Conservation (phyloP, 2,888 invertebrate species). For the Metallyticus violacea region DNA sequence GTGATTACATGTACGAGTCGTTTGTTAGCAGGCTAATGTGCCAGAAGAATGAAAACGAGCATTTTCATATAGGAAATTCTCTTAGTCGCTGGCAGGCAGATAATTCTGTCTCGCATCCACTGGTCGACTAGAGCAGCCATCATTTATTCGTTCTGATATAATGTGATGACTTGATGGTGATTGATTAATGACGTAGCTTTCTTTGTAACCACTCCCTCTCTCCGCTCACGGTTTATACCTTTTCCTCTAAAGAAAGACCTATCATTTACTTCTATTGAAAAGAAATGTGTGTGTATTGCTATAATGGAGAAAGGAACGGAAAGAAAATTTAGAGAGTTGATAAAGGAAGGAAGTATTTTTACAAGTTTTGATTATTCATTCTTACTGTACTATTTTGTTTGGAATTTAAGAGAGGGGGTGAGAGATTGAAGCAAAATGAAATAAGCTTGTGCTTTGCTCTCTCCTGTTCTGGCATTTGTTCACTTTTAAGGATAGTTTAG, state of each 20-base stretch:
- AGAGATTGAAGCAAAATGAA: no score
- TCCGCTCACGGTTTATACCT: background rate
- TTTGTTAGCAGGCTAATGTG: background rate
- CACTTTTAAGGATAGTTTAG: no score
- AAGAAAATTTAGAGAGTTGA: background rate
- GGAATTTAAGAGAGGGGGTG: no score
- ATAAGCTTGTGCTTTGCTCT: no score
- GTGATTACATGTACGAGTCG: background rate
- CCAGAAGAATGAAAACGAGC: background rate
- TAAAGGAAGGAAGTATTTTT: background rate
- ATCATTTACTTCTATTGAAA: background rate
- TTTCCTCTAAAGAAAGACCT: background rate
- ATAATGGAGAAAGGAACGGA: background rate
- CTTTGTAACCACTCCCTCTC: background rate
- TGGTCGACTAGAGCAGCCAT: background rate
- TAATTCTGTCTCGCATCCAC: background rate
- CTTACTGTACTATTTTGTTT: no score
- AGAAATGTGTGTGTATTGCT: background rate
- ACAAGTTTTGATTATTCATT: background rate
- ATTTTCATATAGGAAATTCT: no score
- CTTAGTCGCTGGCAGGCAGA: background rate
- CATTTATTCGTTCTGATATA: conserved; percentile 18
- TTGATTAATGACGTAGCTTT: conserved; percentile 22
- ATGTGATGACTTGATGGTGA: conserved; percentile 19
- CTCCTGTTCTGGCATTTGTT: no score